Evolutionary conservation across 2,797 vertebrate species (phyloP).

Genomic region (Pangasius sanitwongsei): DNA sequence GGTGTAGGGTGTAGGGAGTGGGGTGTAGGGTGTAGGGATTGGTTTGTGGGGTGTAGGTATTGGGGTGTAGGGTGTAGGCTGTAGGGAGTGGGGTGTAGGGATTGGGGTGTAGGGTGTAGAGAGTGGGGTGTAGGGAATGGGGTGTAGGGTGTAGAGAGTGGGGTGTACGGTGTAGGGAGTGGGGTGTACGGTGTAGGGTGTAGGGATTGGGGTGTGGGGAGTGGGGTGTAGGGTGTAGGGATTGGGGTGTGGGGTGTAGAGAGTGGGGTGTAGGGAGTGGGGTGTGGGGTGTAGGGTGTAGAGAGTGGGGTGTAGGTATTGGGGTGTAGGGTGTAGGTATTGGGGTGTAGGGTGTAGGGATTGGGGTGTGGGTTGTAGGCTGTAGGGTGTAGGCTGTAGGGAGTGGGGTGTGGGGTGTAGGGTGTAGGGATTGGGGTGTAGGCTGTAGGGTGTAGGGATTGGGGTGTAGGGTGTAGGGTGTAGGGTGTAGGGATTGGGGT

Average conservation of each 20-base stretch:
- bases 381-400: too few relatives aligned
- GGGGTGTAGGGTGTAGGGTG: not conserved
- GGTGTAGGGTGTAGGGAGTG: too few relatives aligned
- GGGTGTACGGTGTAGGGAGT: not conserved
- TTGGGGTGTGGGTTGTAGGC: not conserved
- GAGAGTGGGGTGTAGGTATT: not conserved
- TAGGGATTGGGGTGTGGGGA: rapidly evolving
- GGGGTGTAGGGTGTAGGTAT: not conserved
- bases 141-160: not conserved
- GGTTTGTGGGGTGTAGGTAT: too few relatives aligned
- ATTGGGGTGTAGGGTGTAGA: too few relatives aligned
- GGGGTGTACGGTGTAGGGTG: not conserved
- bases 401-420: too few relatives aligned
- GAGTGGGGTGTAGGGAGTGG: too few relatives aligned
- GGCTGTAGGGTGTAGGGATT: not conserved
- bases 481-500: too few relatives aligned
- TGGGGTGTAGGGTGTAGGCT: too few relatives aligned
- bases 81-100: too few relatives aligned
- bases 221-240: too few relatives aligned
- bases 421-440: not conserved
- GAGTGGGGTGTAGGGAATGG: too few relatives aligned
- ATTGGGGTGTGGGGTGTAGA: not conserved
- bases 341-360: not conserved
- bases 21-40: not conserved
- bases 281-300: too few relatives aligned